Conservation (phyloP, 1,140 invertebrate genomes). For the Teleopsis dalmanni region DNA sequence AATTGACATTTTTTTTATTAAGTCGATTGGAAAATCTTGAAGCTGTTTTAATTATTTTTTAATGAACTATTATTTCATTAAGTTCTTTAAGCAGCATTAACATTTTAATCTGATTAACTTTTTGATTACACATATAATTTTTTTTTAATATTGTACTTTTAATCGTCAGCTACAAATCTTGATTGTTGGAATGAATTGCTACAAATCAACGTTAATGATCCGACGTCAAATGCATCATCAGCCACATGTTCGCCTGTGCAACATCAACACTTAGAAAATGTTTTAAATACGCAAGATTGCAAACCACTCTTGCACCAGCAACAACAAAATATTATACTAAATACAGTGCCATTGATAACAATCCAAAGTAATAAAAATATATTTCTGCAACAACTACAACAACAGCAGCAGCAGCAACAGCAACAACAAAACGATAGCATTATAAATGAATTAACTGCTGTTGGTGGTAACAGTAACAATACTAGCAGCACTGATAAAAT, state of each 20-base stretch:
- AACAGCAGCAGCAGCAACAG: too few relatives aligned
- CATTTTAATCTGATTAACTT: too few relatives aligned
- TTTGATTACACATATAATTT: too few relatives aligned
- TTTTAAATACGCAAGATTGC: conserved; percentile 9
- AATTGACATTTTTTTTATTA: too few relatives aligned
- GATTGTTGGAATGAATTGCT: conserved; percentile 39
- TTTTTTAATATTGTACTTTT: too few relatives aligned
- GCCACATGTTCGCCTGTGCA: conserved; percentile 27
- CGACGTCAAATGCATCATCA: conserved; percentile 14
- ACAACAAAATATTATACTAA: conserved; percentile 28
- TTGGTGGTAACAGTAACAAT: background rate
- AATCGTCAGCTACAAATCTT: conserved; percentile 28
- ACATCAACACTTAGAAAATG: conserved; percentile 17
- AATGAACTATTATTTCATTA: too few relatives aligned
- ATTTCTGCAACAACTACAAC: conserved; percentile 22
- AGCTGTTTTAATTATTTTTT: too few relatives aligned
- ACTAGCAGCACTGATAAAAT: background rate
- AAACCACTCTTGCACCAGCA: conserved; percentile 22
- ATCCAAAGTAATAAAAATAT: conserved; percentile 36
- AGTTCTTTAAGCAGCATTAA: too few relatives aligned
- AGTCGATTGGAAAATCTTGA: too few relatives aligned
- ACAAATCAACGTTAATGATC: conserved; percentile 32
- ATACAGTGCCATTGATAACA: conserved; percentile 41
- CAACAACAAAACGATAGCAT: conserved; percentile 9
- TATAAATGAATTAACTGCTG: background rate